Conservation (phyloP, 2,888 invertebrate genomes). For the Parnassius orleans region DNA sequence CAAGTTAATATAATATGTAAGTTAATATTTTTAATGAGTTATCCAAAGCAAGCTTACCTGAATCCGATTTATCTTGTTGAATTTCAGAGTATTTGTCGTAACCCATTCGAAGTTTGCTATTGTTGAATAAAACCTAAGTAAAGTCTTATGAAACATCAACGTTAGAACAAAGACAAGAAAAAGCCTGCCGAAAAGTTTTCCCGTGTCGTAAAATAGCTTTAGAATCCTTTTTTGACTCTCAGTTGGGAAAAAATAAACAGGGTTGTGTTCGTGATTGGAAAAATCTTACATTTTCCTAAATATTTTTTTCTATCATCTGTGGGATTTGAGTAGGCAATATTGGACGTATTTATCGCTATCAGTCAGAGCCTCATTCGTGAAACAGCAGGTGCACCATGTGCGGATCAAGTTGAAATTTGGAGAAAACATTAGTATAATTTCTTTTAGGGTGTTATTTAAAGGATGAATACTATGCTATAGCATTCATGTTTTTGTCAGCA, state of each 20-base stretch:
- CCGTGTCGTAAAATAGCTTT: slow-evolving; percentile 7
- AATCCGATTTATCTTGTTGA: not conserved
- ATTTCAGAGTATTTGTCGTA: slow-evolving; percentile 1
- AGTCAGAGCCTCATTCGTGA: no score
- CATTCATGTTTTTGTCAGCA: no score
- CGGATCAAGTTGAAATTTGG: no score
- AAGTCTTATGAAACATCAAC: slow-evolving; percentile 1
- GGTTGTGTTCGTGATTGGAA: not conserved
- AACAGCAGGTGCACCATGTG: no score
- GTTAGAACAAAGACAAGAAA: slow-evolving; percentile 11
- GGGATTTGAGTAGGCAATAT: no score
- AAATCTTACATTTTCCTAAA: no score
- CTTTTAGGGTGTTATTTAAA: no score
- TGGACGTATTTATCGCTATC: no score
- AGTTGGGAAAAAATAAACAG: slow-evolving; percentile 5
- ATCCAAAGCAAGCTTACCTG: not conserved
- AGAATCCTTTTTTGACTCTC: slow-evolving; percentile 11
- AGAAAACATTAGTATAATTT: no score
- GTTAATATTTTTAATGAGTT: slow-evolving; percentile 18
- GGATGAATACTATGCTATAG: no score
- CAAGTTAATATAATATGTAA: slow-evolving; percentile 4
- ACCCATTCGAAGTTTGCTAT: not conserved
- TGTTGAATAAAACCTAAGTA: slow-evolving; percentile 6
- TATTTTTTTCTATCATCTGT: no score
- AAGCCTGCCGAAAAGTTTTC: slow-evolving; percentile 8